Base-by-base conservation (phyloP, 2,888 invertebrate genomes). In the Hypselothyrea guttata region DNA sequence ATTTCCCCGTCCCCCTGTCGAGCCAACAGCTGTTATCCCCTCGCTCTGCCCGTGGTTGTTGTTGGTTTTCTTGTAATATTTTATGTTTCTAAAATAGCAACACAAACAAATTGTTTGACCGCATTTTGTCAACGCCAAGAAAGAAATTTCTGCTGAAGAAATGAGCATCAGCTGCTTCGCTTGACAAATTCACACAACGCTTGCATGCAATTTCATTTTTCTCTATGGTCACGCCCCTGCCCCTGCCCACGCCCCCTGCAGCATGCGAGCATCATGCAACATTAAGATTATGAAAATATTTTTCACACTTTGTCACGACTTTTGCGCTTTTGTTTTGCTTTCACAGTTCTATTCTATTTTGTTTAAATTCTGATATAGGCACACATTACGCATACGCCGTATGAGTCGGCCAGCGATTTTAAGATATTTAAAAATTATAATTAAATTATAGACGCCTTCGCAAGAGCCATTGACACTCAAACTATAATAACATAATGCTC, bases 31-130 rank as follows among this genome's bases (percentile, higher is more conserved):
- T 28, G 28, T 8, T 28, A 28, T n/a, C n/a, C n/a, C n/a, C n/a
- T n/a, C n/a, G n/a, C n/a, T n/a, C n/a, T n/a, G n/a, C n/a, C 16
- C 35, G n/a, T 4, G n/a, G 34, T 37, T 38, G 33, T 33, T 11
- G 11, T 18, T 46, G n/a, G n/a, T n/a, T 33, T 44, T 40, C n/a
- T 28, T 22, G 12, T 34, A 16, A 22, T 22, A 22, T 4, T n/a
- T 18, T 9, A 35, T 62, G 30, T 52, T 51, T 66, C 49, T 57
- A 79, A 83, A 77, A 83, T 77, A 83, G 84, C 65, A 40, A 51
- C 62, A 62, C 62, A 83, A 79, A 78, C 76, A 79, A 75, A 84
- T 78, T 71, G 78, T 78, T 78, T 78, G 78, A 78, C 78, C 78
- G 78, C 78, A 84, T 75, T 78, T 72, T 71, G 63, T 56, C 62